phyloP scores from a whole-genome alignment of 2,113 vertebrate species.

The Calyptommatus sinebrachiatus region DNA sequence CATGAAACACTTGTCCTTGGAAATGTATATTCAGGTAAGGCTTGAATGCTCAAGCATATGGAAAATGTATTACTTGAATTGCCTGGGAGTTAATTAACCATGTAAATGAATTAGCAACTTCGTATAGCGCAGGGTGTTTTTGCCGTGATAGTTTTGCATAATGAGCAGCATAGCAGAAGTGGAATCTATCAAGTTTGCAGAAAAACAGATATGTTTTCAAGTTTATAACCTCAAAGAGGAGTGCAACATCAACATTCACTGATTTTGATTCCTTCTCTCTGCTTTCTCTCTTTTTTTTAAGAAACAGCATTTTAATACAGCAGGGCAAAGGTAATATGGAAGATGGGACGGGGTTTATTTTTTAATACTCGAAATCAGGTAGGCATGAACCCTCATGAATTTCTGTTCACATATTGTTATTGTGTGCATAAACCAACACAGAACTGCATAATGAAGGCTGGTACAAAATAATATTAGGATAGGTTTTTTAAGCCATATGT shows the following conservation, averaged over 20 bases:
- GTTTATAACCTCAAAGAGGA: not conserved
- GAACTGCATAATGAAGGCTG: no score
- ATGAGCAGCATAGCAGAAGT: not conserved
- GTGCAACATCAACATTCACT: not conserved
- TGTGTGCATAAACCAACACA: no score
- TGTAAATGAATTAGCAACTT: not conserved
- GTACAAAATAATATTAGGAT: not conserved
- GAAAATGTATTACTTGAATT: not conserved
- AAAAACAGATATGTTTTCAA: conserved; percentile 1
- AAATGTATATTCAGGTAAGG: not conserved
- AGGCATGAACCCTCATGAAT: no score
- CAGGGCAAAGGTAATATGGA: not conserved
- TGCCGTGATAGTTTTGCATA: not conserved
- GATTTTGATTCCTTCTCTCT: not conserved
- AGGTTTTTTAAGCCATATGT: not conserved
- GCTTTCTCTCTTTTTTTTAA: not conserved
- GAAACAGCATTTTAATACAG: not conserved
- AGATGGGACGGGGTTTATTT: not conserved
- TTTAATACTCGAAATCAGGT: no score
- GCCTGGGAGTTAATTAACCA: not conserved
- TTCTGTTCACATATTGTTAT: no score
- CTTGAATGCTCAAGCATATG: not conserved
- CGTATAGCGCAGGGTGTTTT: conserved; percentile 1
- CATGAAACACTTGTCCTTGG: not conserved
- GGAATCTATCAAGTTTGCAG: not conserved